These are phyloP conservation scores for Capricornis sumatraensis DNA, from an alignment of 2,113 vertebrate species.

Conservation along the genomic window DNA sequence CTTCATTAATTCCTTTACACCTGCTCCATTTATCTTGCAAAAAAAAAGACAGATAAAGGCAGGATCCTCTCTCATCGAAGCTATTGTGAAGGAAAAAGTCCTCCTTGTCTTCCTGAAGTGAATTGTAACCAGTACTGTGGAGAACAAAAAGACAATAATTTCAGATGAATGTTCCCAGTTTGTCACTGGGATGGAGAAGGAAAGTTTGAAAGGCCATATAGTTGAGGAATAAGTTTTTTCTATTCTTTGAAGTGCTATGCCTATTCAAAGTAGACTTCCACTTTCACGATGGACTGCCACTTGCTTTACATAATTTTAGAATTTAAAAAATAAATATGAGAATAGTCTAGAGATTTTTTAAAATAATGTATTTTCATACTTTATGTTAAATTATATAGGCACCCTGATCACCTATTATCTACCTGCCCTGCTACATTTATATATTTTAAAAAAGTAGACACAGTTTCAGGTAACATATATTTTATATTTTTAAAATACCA, in stretches of 20 bases:
- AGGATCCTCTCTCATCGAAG: slow-evolving; percentile 39
- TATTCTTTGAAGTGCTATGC: not conserved
- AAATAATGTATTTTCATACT: not conserved
- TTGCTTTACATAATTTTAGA: not conserved
- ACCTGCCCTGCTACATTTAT: not conserved
- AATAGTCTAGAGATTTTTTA: not conserved
- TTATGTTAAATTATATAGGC: not conserved
- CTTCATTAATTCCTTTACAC: slow-evolving; percentile 80
- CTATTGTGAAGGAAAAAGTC: slow-evolving; percentile 27
- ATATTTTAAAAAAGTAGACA: not conserved
- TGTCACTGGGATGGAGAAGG: not conserved
- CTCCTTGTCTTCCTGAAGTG: slow-evolving; percentile 47
- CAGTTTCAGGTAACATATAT: not conserved
- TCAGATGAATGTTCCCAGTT: not conserved
- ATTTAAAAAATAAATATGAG: not conserved
- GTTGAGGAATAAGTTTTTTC: not conserved
- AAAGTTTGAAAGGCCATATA: not conserved
- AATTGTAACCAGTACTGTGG: slow-evolving; percentile 60
- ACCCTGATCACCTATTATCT: not conserved
- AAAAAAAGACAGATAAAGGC: slow-evolving; percentile 65
- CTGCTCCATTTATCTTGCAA: slow-evolving; percentile 69
- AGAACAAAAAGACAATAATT: slow-evolving; percentile 25
- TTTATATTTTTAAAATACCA: not conserved
- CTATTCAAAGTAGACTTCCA: not conserved
- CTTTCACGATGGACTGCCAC: not conserved